Conservation (phyloP, 2,797 vertebrate genomes). For the Notolepis coatsorum region DNA sequence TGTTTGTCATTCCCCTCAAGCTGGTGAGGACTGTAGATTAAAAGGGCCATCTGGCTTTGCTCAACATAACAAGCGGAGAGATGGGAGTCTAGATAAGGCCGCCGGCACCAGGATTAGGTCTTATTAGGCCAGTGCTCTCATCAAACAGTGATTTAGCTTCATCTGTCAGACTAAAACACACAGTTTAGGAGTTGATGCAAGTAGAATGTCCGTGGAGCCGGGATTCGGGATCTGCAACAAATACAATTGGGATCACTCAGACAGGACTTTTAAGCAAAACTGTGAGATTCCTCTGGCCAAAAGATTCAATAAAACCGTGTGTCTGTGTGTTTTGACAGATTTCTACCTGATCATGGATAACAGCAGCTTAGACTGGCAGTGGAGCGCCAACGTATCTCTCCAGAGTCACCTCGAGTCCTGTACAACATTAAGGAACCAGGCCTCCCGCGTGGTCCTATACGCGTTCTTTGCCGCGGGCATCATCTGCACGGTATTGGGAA, state of each 20-base stretch:
- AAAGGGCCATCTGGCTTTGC: conserved; percentile 41
- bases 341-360: conserved; percentile 73
- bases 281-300: conserved; percentile 6
- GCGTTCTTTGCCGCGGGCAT: conserved; percentile 72
- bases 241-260: conserved; percentile 27
- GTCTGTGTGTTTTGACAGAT: conserved; percentile 61
- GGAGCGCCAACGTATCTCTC: conserved; percentile 64
- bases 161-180: conserved; percentile 9
- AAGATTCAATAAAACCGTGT: conserved; percentile 15
- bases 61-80: conserved; percentile 24
- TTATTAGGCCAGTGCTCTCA: conserved; percentile 6
- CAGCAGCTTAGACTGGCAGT: conserved; percentile 45
- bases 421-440: conserved; percentile 52
- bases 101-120: not conserved
- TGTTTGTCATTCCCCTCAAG: conserved; percentile 18
- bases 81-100: conserved; percentile 33
- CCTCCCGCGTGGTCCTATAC: conserved; percentile 71
- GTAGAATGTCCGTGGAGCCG: conserved; percentile 19
- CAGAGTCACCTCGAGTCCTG: conserved; percentile 59
- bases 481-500: conserved; percentile 82
- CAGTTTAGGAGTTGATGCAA: conserved; percentile 23
- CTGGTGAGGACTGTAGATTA: conserved; percentile 24
- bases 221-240: conserved; percentile 14
- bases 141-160: conserved; percentile 11
- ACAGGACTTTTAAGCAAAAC: conserved; percentile 7